Evolutionary conservation across 2,888 invertebrate species (phyloP).

Genomic region (Scotopteryx bipunctaria): DNA sequence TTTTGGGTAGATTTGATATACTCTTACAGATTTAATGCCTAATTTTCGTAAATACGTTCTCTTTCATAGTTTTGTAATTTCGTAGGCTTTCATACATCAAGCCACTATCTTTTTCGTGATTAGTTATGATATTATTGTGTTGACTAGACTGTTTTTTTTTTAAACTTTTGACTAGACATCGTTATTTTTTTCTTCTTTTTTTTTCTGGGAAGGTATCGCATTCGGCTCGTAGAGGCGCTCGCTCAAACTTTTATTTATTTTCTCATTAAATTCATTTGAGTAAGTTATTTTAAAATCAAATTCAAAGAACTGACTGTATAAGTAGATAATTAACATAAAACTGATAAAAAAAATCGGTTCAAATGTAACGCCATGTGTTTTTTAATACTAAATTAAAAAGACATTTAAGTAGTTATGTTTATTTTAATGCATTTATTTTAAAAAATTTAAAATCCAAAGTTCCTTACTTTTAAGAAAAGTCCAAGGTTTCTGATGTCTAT

Average conservation of each 20-base stretch:
- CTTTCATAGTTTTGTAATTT: too few species aligned
- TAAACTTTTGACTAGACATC: too few species aligned
- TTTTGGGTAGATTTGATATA: too few species aligned
- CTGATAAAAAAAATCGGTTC: too few species aligned
- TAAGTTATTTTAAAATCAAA: slow-evolving; percentile 18
- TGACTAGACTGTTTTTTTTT: too few species aligned
- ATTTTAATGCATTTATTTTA: slow-evolving; percentile 5
- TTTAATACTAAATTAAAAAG: neutral
- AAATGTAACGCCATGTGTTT: too few species aligned
- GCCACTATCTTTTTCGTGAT: too few species aligned
- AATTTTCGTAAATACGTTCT: too few species aligned
- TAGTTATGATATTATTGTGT: too few species aligned
- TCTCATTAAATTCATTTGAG: slow-evolving; percentile 17
- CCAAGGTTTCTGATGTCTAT: slow-evolving; percentile 21
- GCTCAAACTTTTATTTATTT: slow-evolving; percentile 27
- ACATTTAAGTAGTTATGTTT: neutral
- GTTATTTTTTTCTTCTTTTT: neutral
- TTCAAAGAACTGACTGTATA: slow-evolving; percentile 18
- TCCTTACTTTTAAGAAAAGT: neutral
- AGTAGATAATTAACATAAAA: slow-evolving; percentile 8
- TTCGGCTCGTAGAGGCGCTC: slow-evolving; percentile 7
- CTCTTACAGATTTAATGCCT: too few species aligned
- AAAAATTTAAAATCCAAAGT: slow-evolving; percentile 10
- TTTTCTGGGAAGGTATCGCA: neutral
- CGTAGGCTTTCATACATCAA: too few species aligned